Conservation (phyloP, 2,113 vertebrate genomes). For the Melanerpes formicivorus region DNA sequence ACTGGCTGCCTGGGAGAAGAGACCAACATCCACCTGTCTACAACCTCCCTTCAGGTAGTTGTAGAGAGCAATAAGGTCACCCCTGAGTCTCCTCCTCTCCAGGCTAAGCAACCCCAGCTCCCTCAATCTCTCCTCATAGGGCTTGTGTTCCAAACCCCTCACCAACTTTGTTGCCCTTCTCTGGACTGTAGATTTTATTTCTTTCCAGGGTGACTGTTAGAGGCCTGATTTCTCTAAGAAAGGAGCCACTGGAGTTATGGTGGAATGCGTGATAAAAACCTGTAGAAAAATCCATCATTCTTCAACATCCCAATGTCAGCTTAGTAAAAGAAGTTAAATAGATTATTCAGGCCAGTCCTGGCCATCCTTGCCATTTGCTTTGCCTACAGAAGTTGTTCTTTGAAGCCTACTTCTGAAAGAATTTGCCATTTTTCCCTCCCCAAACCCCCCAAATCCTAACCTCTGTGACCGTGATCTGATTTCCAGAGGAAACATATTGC, state of each 20-base stretch:
- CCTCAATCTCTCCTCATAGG: too few species aligned
- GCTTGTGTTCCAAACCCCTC: too few species aligned
- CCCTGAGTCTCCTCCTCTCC: too few species aligned
- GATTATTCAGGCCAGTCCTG: not conserved
- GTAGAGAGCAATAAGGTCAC: too few species aligned
- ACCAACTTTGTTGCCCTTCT: too few species aligned
- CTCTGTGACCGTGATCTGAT: not conserved
- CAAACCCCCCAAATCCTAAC: too few species aligned
- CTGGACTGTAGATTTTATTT: not conserved
- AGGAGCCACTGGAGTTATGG: not conserved
- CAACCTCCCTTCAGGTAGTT: too few species aligned
- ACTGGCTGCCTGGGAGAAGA: too few species aligned
- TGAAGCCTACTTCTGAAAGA: not conserved
- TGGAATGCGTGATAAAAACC: not conserved
- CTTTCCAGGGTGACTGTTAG: not conserved
- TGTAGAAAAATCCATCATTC: not conserved
- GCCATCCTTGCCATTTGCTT: not conserved
- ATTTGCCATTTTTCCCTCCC: not conserved
- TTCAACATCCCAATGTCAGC: not conserved
- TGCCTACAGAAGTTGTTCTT: not conserved
- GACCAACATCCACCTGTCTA: too few species aligned
- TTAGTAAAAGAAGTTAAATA: not conserved
- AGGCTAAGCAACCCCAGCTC: too few species aligned
- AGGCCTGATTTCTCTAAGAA: not conserved
- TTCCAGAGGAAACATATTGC: not conserved